These are phyloP conservation scores for Myotis myotis DNA, from an alignment of 2,797 vertebrate species.

Conservation along the genomic window DNA sequence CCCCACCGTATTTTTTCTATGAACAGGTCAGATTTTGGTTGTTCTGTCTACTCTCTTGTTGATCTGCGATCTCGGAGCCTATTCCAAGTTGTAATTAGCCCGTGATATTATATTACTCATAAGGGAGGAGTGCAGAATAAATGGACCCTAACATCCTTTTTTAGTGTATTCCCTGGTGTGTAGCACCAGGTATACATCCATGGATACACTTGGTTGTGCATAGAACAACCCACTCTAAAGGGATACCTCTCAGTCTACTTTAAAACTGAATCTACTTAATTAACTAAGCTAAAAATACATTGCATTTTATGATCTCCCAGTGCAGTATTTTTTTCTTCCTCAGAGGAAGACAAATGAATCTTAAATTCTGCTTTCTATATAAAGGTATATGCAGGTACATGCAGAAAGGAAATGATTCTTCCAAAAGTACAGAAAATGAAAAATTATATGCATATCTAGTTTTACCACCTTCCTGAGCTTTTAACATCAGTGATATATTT, in stretches of 20 bases:
- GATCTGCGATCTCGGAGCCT: neutral
- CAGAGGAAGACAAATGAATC: slow-evolving; percentile 19
- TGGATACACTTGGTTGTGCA: neutral
- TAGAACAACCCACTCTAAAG: neutral
- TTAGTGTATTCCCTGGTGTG: neutral
- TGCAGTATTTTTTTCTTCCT: slow-evolving; percentile 7
- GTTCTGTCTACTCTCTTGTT: neutral
- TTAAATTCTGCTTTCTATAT: slow-evolving; percentile 7
- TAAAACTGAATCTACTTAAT: neutral
- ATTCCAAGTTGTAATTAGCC: neutral
- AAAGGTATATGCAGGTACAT: neutral
- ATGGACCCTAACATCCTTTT: neutral
- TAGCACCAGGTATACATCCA: neutral
- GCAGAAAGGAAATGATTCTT: slow-evolving; percentile 39
- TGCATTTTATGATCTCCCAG: neutral
- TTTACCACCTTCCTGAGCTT: neutral
- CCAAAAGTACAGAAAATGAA: neutral
- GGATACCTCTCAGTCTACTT: neutral
- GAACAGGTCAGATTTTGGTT: neutral
- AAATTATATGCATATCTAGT: neutral
- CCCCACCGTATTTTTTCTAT: neutral
- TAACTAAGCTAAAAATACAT: neutral
- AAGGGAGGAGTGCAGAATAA: neutral
- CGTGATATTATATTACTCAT: neutral
- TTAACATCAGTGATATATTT: neutral